Evolutionary conservation across 2,797 vertebrate species (phyloP).

Genomic region (Acestrorhynchus altus): DNA sequence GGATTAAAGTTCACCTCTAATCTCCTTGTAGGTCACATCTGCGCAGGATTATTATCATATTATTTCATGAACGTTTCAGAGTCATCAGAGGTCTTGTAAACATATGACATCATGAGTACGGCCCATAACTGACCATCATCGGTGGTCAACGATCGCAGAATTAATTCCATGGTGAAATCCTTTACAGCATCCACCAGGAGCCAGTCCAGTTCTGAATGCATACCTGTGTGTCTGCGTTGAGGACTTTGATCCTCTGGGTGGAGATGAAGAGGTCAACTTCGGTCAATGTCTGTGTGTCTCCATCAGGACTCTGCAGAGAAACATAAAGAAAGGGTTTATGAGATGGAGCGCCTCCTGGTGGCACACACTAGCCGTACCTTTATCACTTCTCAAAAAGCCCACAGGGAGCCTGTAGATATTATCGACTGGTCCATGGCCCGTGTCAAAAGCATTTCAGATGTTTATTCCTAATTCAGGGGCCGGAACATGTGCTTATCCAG

Average conservation of each 20-base stretch:
- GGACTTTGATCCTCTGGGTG: conserved; percentile 98
- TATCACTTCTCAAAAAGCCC: conserved; percentile 36
- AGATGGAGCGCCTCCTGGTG: conserved; percentile 29
- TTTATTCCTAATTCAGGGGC: conserved; percentile 51
- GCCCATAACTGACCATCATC: too few relatives aligned
- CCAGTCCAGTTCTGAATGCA: too few relatives aligned
- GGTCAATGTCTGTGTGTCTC: conserved; percentile 90
- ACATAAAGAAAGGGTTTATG: conserved; percentile 39
- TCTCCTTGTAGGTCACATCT: conserved; percentile 8
- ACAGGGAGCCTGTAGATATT: conserved; percentile 25
- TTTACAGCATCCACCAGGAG: too few relatives aligned
- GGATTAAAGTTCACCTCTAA: conserved; percentile 20
- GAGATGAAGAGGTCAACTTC: conserved; percentile 99
- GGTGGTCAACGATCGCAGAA: too few relatives aligned
- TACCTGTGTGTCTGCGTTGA: conserved; percentile 98
- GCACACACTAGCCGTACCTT: conserved; percentile 23
- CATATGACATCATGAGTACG: background rate
- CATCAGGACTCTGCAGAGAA: conserved; percentile 86
- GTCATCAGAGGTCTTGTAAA: background rate
- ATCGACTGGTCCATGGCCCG: conserved; percentile 26
- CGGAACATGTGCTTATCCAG: conserved; percentile 25
- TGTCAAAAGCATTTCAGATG: conserved; percentile 35
- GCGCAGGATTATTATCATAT: background rate
- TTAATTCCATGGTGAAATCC: too few relatives aligned
- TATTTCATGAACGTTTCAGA: background rate